Evolutionary conservation across 2,888 invertebrate genomes (phyloP), one percentile per base, ranked within the genome.

Genomic region (Synergus japonicus): DNA sequence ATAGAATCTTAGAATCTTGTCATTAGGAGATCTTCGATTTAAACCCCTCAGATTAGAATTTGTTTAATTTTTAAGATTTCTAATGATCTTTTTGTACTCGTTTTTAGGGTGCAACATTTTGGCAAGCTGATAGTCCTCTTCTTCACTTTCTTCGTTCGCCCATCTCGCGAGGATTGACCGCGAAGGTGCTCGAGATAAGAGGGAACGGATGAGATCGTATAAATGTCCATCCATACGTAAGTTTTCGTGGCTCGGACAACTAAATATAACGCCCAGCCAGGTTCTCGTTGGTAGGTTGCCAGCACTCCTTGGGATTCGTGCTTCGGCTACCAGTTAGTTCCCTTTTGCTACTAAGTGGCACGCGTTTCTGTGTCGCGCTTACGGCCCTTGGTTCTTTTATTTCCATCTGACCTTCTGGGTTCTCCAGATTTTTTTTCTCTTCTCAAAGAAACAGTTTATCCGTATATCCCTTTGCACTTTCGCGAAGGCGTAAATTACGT

Each of bases 251-350:
- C 86, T 86, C 86, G 83, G 84, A 83, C 85, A 83, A 88, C 89
- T 91, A 91, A 91, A 90, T 90, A 90, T 90, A 91, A 89, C 88
- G 87, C 85, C 87, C 86, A 89, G 90, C 90, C 90, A 89, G 90
- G 88, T 89, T 88, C 73, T 73, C 84, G 84, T 87, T 91, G 91
- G 91, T 89, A 79, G 67, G 77, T 82, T 90, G 91, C 91, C 91
- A 91, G 93, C 92, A 91, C 93, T 93, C 93, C 93, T 93, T 83
- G 84, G 93, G 93, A 87, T 87, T 89, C 92, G 92, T 92, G 83
- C 90, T 92, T 93, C 93, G 85, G 93, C 93, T 86, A 92, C 93
- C 88, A 93, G 93, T 67, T 64, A 80, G 84, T 83, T 81, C 78
- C 81, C 84, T 79, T 82, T 81, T 67, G 83, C 79, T 79, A 79